These are phyloP conservation scores for Ganaspis sp. DNA, from an alignment of 1,140 invertebrate species.

Conservation along the genomic window DNA sequence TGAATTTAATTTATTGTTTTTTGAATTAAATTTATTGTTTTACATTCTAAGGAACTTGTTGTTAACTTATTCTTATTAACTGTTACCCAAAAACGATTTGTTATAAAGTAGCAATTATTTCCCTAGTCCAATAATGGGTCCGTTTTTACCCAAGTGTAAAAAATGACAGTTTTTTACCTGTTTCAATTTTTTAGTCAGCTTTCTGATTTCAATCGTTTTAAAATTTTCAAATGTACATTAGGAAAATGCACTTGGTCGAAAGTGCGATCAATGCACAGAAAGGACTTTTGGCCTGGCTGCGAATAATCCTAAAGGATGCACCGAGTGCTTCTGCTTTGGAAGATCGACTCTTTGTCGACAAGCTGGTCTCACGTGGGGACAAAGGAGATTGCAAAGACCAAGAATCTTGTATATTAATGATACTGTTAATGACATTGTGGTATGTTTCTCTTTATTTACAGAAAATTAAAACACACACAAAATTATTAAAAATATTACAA, in stretches of 20 bases:
- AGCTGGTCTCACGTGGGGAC: conserved; percentile 86
- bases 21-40: too few relatives aligned
- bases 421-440: conserved; percentile 73
- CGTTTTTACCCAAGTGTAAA: too few relatives aligned
- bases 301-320: conserved; percentile 88
- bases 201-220: conserved; percentile 38
- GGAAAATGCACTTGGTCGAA: conserved; percentile 86
- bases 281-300: conserved; percentile 88
- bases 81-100: too few relatives aligned
- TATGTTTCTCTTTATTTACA: conserved; percentile 62
- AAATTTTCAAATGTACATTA: conserved; percentile 64
- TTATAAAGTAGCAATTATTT: too few relatives aligned
- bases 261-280: conserved; percentile 89
- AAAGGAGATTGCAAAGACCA: conserved; percentile 80
- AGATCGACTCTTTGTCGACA: conserved; percentile 86
- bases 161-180: too few relatives aligned
- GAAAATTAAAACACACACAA: not conserved
- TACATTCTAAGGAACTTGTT: too few relatives aligned
- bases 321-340: conserved; percentile 93
- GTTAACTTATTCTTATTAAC: too few relatives aligned
- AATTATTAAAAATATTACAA: too few relatives aligned
- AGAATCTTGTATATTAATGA: conserved; percentile 78
- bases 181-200: not conserved
- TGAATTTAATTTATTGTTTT: too few relatives aligned
- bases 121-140: too few relatives aligned